phyloP scores from a whole-genome alignment of 2,797 vertebrate genomes.

The Peromyscus attwateri region DNA sequence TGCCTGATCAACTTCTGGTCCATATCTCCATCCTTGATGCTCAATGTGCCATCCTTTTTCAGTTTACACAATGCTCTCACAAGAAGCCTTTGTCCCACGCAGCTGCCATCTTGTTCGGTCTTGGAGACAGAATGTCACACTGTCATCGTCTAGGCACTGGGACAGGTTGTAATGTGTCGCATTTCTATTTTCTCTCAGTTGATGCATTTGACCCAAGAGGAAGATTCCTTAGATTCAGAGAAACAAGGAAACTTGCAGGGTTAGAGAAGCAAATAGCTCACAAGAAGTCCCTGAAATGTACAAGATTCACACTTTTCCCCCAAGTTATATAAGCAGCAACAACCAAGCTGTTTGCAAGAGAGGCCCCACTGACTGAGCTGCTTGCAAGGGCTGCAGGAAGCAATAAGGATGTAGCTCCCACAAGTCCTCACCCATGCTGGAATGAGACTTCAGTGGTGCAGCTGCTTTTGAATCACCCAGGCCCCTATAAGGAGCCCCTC shows the following conservation, averaged over 20 bases:
- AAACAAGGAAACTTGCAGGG: background rate
- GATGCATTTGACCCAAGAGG: background rate
- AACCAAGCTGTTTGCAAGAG: background rate
- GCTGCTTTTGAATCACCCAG: background rate
- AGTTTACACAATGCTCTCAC: background rate
- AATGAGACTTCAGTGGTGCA: background rate
- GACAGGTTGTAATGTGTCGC: too few relatives aligned
- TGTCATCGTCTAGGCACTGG: background rate
- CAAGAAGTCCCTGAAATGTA: background rate
- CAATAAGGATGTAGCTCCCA: background rate
- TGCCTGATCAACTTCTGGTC: background rate
- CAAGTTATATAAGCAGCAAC: background rate
- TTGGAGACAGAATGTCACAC: background rate
- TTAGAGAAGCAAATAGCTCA: background rate
- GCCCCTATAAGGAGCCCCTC: background rate
- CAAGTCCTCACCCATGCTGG: background rate
- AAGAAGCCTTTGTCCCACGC: background rate
- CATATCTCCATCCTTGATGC: background rate
- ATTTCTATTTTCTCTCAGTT: background rate
- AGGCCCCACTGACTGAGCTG: background rate
- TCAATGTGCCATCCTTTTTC: background rate
- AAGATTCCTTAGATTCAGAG: background rate
- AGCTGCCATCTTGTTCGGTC: background rate
- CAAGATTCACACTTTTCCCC: background rate
- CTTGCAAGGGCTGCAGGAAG: background rate